Percentiles rank a stretch among this genome's conserved stretches.
Evolutionary conservation across 2,888 invertebrate species (phyloP).

Genomic region (Abrostola tripartita): DNA sequence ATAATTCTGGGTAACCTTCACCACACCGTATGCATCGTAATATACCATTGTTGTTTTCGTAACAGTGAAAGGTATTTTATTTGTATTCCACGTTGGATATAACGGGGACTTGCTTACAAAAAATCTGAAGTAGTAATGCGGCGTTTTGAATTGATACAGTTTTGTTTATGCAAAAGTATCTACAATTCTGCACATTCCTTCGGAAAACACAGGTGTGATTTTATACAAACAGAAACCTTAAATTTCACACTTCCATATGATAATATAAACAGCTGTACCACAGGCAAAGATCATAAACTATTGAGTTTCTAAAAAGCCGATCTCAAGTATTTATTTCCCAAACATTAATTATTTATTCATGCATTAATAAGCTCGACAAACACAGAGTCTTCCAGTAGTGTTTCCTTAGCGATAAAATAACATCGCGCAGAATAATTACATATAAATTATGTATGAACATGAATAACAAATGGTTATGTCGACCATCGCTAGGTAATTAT

Average conservation of each 20-base stretch:
- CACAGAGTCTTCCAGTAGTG: conserved; percentile 53
- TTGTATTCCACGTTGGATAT: too few species aligned
- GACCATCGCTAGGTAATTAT: conserved; percentile 33
- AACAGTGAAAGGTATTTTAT: too few species aligned
- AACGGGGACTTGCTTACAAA: too few species aligned
- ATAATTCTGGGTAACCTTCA: neutral
- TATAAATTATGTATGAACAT: conserved; percentile 71
- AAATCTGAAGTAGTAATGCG: too few species aligned
- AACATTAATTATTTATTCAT: conserved; percentile 62
- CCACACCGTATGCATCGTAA: neutral
- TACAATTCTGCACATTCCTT: too few species aligned
- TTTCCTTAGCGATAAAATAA: conserved; percentile 67
- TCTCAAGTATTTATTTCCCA: conserved; percentile 54
- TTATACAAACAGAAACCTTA: neutral
- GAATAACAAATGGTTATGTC: conserved; percentile 50
- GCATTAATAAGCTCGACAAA: conserved; percentile 57
- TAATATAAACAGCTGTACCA: neutral
- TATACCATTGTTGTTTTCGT: too few species aligned
- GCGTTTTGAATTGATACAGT: too few species aligned
- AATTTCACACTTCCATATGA: neutral
- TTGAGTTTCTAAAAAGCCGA: conserved; percentile 37
- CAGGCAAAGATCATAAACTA: conserved; percentile 1
- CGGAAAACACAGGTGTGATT: too few species aligned
- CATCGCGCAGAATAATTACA: conserved; percentile 64
- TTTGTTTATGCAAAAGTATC: too few species aligned